Percentiles rank a stretch among this genome's conserved stretches.
These are phyloP conservation scores for Cartodere bifasciata DNA, from an alignment of 2,888 invertebrate genomes.

Conservation along the genomic window DNA sequence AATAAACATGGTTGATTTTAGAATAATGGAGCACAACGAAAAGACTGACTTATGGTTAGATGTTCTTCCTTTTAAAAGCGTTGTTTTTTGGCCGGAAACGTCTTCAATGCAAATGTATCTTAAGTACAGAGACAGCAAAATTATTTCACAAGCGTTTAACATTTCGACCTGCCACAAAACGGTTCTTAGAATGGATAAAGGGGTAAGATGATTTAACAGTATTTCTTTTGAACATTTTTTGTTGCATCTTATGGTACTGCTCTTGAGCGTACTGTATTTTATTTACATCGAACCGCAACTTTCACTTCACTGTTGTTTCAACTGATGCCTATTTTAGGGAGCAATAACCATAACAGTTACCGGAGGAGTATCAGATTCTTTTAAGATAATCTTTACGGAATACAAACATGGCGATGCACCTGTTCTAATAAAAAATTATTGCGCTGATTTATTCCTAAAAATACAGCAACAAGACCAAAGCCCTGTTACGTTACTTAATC, in stretches of 20 bases:
- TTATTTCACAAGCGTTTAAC: conserved; percentile 65
- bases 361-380: conserved; percentile 61
- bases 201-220: conserved; percentile 46
- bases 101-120: conserved; percentile 70
- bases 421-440: conserved; percentile 71
- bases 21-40: conserved; percentile 80
- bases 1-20: conserved; percentile 22
- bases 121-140: conserved; percentile 61
- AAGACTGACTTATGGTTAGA: conserved; percentile 75
- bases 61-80: conserved; percentile 52
- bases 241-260: too few relatives aligned
- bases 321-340: too few relatives aligned
- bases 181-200: conserved; percentile 71
- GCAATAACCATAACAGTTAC: conserved; percentile 58
- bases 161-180: conserved; percentile 57
- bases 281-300: too few relatives aligned
- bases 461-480: conserved; percentile 52
- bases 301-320: too few relatives aligned
- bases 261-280: too few relatives aligned
- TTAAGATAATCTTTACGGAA: conserved; percentile 60
- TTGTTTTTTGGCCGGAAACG: conserved; percentile 73
- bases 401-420: conserved; percentile 70
- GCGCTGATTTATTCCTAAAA: conserved; percentile 68
- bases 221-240: conserved; percentile 4
- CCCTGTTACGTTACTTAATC: conserved; percentile 61